Evolutionary conservation across 2,797 vertebrate genomes (phyloP), one percentile per base, ranked within the genome.

Genomic region (Crenichthys baileyi): DNA sequence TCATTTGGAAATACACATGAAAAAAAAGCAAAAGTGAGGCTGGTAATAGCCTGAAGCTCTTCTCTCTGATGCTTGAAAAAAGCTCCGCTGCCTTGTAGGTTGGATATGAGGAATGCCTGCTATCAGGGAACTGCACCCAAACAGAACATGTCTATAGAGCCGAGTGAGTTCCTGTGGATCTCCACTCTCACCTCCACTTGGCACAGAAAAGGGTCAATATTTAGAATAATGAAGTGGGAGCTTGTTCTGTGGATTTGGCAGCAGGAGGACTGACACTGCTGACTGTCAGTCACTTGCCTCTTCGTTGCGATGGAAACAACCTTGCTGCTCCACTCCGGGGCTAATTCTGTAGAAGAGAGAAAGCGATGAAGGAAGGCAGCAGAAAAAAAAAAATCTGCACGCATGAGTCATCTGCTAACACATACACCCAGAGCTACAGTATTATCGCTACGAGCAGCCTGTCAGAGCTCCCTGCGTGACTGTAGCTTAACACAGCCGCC

Each of bases 271-370:
- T 71, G 88, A 90, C 86, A 78, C 82, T 77, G 68, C 75, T 53
- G 77, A 88, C 87, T 86, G 91, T 90, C 89, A 91, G 88, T 93
- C 89, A 78, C 81, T 86, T 60, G 82, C 89, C 82, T 92, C 85
- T 22, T 60, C 48, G 93, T 94, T 92, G 75, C 94, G 78, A 92
- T 90, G 93, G 95, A 92, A 92, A 95, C 92, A 92, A 93, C 93
- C 93, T 94, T 94, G 93, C 87, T 87, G 87, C 85, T 90, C 85
- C 46, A 81, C 81, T 83, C 79, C 2, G 72, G 82, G 79, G 88
- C 88, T 91, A 89, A 88, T 83, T 91, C 81, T 76, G 83, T 85
- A 85, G 75, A 80, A 81, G 84, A 82, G 78, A 86, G 79, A 56
- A 87, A 85, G 82, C 82, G 60, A 70, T 58, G 83, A 70, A 50